phyloP scores from a whole-genome alignment of 2,113 vertebrate genomes.

The Ammodramus savannarum region DNA sequence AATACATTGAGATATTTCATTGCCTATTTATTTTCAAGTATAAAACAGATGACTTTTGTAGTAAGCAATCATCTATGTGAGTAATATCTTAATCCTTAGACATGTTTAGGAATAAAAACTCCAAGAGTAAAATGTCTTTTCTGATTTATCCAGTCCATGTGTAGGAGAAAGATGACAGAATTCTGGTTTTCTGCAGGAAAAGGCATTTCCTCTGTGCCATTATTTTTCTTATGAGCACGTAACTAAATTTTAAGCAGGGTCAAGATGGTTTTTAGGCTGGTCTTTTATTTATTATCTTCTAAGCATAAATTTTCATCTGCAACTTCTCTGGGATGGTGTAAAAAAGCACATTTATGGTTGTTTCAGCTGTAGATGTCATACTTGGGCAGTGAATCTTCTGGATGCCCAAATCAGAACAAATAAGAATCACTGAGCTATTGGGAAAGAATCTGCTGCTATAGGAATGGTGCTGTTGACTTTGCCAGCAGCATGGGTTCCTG shows the following conservation, averaged over 20 bases:
- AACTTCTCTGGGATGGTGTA: neutral
- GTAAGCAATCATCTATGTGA: neutral
- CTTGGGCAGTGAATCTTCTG: neutral
- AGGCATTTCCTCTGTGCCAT: neutral
- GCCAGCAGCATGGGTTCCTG: neutral
- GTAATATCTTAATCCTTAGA: neutral
- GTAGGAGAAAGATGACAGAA: neutral
- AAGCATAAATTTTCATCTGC: neutral
- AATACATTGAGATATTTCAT: conserved; percentile 17
- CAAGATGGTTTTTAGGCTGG: neutral
- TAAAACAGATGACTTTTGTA: neutral
- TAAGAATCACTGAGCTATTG: neutral
- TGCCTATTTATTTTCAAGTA: conserved; percentile 25
- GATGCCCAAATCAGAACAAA: neutral
- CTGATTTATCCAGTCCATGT: neutral
- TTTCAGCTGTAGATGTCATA: neutral
- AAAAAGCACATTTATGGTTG: neutral
- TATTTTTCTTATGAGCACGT: neutral
- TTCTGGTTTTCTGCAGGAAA: neutral
- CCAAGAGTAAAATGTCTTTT: neutral
- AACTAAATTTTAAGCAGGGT: neutral
- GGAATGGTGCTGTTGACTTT: neutral
- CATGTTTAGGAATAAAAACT: neutral
- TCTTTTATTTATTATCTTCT: neutral
- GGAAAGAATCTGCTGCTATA: neutral